Evolutionary conservation across 2,797 vertebrate species (phyloP).

Genomic region (Hoplostethus mediterraneus): DNA sequence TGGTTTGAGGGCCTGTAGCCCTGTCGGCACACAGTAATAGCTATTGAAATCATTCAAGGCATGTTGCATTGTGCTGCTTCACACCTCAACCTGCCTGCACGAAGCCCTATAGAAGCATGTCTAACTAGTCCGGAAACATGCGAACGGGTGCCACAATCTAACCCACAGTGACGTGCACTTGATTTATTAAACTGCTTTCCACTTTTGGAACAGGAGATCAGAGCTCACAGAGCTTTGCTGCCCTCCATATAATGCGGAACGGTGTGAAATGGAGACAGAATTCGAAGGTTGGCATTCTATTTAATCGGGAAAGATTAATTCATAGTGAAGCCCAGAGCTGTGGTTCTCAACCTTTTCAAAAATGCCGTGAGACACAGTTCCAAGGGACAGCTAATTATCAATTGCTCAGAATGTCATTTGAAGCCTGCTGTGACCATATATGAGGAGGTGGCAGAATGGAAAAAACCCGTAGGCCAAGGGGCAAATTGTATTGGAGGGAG

Average conservation of each 20-base stretch:
- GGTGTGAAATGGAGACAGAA: neutral
- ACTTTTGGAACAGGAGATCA: neutral
- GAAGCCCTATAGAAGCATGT: neutral
- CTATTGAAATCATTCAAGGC: conserved; percentile 5
- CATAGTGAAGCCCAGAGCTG: neutral
- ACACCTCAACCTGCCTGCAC: neutral
- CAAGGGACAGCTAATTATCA: neutral
- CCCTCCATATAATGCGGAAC: neutral
- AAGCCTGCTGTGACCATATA: neutral
- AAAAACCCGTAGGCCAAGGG: neutral
- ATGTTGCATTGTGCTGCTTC: conserved; percentile 3
- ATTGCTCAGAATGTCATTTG: neutral
- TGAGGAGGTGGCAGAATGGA: too few species aligned
- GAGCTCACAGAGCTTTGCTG: neutral
- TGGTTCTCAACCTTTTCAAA: conserved; percentile 1
- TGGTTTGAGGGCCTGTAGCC: neutral
- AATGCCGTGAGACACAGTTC: neutral
- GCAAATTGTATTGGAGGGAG: neutral
- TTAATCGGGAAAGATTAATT: conserved; percentile 1
- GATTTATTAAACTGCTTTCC: neutral
- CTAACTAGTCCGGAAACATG: conserved; percentile 18
- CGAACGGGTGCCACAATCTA: neutral
- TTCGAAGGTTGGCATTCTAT: neutral
- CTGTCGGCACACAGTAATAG: neutral
- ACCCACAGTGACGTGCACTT: neutral